Base-by-base conservation (phyloP, 2,113 vertebrate species). In the Piprites chloris region DNA sequence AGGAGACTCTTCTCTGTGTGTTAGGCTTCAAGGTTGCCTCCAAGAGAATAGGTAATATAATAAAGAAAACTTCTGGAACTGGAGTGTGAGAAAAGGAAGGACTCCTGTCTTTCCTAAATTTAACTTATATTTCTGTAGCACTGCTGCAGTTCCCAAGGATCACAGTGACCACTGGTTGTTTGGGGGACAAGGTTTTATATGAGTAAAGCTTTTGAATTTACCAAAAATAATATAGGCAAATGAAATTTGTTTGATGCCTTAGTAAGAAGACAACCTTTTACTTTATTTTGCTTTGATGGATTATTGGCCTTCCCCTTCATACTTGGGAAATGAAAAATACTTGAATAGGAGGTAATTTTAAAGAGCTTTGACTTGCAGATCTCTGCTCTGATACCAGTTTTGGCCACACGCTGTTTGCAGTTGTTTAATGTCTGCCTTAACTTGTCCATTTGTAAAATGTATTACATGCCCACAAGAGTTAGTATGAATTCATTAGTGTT, bases 381-480 rank as follows among this genome's bases (percentile, higher is more conserved):
- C 46, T 65, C 52, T 52, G 35, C 61, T 80, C 42, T 32, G 24
- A 83, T 80, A 69, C 39, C 50, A 33, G 5, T 88, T 73, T 84
- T 86, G 59, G 69, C 72, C 78, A 58, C 32, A 24, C 10, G 35
- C 63, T 85, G 27, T 87, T 94, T 84, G 61, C 79, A 88, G 68
- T 94, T 86, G 61, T 91, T 93, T 94, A 94, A 90, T 67, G 53
- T 84, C 56, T 92, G 50, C 66, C 73, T 74, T 80, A 79, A 84
- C 72, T 69, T 95, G 89, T 62, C 74, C 69, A 79, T 95, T 92
- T 93, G 32, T 76, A 84, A 63, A 94, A 94, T 71, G 44, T 77
- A 69, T 84, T 55, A 58, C 47, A 20, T 77, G 72, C 39, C 39
- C 74, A 90, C 26, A 66, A 83, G 75, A 95, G 75, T 41, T 47